Percentiles rank a stretch among this genome's conserved stretches.
These are phyloP conservation scores for Liolophura sinensis DNA, from an alignment of 1,140 invertebrate genomes.

Conservation along the genomic window DNA sequence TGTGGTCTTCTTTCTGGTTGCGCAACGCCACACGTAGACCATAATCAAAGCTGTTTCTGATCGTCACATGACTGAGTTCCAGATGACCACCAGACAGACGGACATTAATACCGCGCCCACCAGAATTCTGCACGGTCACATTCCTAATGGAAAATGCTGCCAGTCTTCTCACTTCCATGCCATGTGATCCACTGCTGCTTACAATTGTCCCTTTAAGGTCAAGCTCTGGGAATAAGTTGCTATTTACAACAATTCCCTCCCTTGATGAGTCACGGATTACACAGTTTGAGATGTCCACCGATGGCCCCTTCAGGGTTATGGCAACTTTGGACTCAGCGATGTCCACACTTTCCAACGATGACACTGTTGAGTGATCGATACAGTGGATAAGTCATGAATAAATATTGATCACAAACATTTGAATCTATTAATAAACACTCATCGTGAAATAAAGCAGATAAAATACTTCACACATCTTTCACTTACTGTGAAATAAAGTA, in stretches of 20 bases:
- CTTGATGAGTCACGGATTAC: background rate
- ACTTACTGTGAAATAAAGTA: too few relatives aligned
- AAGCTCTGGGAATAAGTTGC: background rate
- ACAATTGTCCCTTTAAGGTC: slow-evolving; percentile 8
- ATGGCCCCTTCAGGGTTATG: background rate
- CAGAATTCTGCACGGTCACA: slow-evolving; percentile 2
- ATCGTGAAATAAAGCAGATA: too few relatives aligned
- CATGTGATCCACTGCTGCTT: background rate
- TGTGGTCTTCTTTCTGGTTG: too few relatives aligned
- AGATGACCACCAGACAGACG: background rate
- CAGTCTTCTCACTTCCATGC: background rate
- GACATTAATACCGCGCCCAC: background rate
- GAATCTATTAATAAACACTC: too few relatives aligned
- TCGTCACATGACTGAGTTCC: too few relatives aligned
- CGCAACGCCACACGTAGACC: too few relatives aligned
- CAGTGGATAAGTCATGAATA: too few relatives aligned
- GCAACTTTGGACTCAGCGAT: background rate
- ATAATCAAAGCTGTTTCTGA: too few relatives aligned
- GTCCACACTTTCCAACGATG: slow-evolving; percentile 2
- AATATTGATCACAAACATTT: too few relatives aligned
- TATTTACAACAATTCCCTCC: background rate
- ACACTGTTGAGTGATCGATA: background rate
- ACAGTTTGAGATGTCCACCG: slow-evolving; percentile 6
- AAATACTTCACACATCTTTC: too few relatives aligned
- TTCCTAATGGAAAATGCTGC: slow-evolving; percentile 1